phyloP scores from a whole-genome alignment of 2,888 invertebrate species.

The Trilocha varians region DNA sequence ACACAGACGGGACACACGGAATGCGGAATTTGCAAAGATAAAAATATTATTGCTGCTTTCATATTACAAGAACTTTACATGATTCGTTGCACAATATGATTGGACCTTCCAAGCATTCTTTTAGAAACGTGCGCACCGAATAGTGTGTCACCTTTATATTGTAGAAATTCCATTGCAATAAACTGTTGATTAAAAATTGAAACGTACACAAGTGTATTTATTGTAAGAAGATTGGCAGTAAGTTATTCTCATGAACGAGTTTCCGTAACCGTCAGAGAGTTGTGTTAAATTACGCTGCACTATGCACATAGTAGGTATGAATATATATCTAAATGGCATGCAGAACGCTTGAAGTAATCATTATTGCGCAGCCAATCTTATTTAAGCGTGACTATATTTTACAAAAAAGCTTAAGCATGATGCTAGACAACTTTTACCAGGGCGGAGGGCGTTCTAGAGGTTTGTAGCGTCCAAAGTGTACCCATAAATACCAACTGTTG shows the following conservation, averaged over 20 bases:
- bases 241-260: slow-evolving; percentile 52
- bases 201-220: not conserved
- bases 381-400: slow-evolving; percentile 74
- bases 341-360: slow-evolving; percentile 74
- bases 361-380: slow-evolving; percentile 74
- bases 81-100: slow-evolving; percentile 74
- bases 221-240: slow-evolving; percentile 11
- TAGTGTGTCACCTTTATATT: slow-evolving; percentile 71
- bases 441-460: slow-evolving; percentile 70
- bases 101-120: slow-evolving; percentile 71
- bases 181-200: slow-evolving; percentile 17
- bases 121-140: slow-evolving; percentile 52
- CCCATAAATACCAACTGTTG: slow-evolving; percentile 69
- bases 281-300: slow-evolving; percentile 67
- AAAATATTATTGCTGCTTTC: slow-evolving; percentile 63
- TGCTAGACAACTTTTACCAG: slow-evolving; percentile 72
- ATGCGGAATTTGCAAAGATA: slow-evolving; percentile 34
- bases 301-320: slow-evolving; percentile 71
- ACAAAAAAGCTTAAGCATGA: slow-evolving; percentile 74
- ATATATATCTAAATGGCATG: slow-evolving; percentile 73
- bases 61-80: slow-evolving; percentile 73
- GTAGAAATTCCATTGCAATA: slow-evolving; percentile 28
- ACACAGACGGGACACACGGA: slow-evolving; percentile 65
- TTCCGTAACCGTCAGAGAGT: slow-evolving; percentile 64
- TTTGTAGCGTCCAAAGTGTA: slow-evolving; percentile 70